phyloP scores from a whole-genome alignment of 2,888 invertebrate species.

The Epirrhoe tristata region DNA sequence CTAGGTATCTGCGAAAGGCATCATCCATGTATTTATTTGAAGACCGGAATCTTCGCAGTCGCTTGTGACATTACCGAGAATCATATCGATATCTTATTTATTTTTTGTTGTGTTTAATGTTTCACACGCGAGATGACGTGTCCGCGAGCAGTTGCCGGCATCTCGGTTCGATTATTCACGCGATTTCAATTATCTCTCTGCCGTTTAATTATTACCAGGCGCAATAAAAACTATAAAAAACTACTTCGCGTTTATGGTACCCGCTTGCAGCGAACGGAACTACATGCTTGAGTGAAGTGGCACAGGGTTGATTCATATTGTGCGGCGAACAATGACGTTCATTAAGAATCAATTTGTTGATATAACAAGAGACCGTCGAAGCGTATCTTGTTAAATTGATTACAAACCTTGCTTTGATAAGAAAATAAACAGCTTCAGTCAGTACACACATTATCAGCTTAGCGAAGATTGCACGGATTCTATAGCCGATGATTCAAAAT shows the following conservation, averaged over 20 bases:
- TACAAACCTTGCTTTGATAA: slow-evolving; percentile 28
- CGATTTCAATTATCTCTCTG: slow-evolving; percentile 64
- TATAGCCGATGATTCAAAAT: slow-evolving; percentile 35
- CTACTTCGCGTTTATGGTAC: slow-evolving; percentile 42
- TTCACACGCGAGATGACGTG: slow-evolving; percentile 74
- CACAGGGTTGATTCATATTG: slow-evolving; percentile 36
- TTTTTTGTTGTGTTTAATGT: slow-evolving; percentile 57
- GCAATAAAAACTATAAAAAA: slow-evolving; percentile 32
- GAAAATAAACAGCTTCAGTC: slow-evolving; percentile 19
- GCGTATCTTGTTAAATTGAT: slow-evolving; percentile 32
- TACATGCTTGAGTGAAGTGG: slow-evolving; percentile 30
- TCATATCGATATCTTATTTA: slow-evolving; percentile 48
- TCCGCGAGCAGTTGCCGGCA: slow-evolving; percentile 55
- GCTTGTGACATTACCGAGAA: slow-evolving; percentile 53
- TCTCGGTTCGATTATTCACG: slow-evolving; percentile 67
- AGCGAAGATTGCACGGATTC: slow-evolving; percentile 30
- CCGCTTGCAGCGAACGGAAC: slow-evolving; percentile 35
- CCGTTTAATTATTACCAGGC: slow-evolving; percentile 60
- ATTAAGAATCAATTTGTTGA: slow-evolving; percentile 35
- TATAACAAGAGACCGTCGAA: slow-evolving; percentile 26
- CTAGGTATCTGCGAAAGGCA: not conserved
- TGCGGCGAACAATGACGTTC: slow-evolving; percentile 30
- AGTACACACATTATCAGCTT: slow-evolving; percentile 28
- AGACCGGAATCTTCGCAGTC: slow-evolving; percentile 42
- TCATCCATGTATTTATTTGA: slow-evolving; percentile 16